phyloP scores from a whole-genome alignment of 2,113 vertebrate genomes.

The Dryoscopus gambensis region DNA sequence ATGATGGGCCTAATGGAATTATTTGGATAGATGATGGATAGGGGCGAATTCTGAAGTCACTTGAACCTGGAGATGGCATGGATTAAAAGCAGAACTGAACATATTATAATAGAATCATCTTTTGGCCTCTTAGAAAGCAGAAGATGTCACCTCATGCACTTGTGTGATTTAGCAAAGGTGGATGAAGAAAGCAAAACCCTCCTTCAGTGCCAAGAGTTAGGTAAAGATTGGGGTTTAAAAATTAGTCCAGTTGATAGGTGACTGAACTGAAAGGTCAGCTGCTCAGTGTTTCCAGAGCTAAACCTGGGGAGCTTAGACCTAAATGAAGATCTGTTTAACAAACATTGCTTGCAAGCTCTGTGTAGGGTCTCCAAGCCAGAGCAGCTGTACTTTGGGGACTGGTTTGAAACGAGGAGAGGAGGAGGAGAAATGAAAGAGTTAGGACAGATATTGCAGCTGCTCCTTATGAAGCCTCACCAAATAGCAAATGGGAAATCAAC shows the following conservation, averaged over 20 bases:
- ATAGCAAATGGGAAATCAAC: neutral
- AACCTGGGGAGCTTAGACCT: neutral
- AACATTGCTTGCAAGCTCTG: neutral
- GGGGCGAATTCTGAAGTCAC: neutral
- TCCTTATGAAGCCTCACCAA: neutral
- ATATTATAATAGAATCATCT: neutral
- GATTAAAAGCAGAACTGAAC: neutral
- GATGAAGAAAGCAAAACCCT: neutral
- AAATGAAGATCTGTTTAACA: conserved; percentile 4
- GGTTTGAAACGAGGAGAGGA: neutral
- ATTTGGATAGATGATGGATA: neutral
- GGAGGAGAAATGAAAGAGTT: neutral
- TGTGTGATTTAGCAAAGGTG: neutral
- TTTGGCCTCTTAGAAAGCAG: neutral
- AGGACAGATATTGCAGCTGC: conserved; percentile 17
- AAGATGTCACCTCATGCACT: neutral
- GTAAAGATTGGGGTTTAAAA: neutral
- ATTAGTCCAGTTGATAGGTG: neutral
- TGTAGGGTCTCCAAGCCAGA: neutral
- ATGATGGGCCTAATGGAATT: neutral
- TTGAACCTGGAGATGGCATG: neutral
- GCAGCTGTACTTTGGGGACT: neutral
- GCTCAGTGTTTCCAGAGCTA: conserved; percentile 14
- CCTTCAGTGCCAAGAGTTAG: neutral
- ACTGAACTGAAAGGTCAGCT: neutral